These are phyloP conservation scores for Botia almorhae DNA, from an alignment of 2,797 vertebrate species.

Conservation along the genomic window DNA sequence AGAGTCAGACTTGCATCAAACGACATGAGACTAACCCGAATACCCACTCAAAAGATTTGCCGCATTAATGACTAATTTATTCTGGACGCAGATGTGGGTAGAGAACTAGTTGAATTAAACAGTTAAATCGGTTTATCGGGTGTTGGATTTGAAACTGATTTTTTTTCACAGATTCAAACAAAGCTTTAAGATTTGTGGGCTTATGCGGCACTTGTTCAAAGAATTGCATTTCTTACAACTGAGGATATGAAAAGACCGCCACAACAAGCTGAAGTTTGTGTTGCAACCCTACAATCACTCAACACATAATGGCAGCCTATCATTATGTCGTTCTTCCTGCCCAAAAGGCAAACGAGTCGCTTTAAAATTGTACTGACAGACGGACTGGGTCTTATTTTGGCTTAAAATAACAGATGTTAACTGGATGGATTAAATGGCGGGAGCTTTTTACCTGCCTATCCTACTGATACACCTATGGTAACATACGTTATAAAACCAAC, in stretches of 20 bases:
- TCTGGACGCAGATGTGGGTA: neutral
- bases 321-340: slow-evolving; percentile 8
- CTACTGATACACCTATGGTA: neutral
- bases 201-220: neutral
- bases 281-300: slow-evolving; percentile 34
- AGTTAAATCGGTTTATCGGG: neutral
- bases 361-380: slow-evolving; percentile 25
- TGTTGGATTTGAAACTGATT: too few species aligned
- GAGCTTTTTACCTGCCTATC: neutral
- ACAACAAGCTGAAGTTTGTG: neutral
- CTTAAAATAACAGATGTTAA: slow-evolving; percentile 10
- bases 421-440: neutral
- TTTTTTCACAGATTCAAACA: neutral
- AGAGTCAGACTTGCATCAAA: neutral
- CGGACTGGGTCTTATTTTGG: too few species aligned
- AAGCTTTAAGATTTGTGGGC: neutral
- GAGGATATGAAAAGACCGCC: neutral
- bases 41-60: neutral
- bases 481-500: neutral
- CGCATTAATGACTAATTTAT: neutral
- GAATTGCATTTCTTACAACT: neutral
- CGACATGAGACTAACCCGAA: neutral
- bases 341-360: neutral
- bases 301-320: slow-evolving; percentile 5
- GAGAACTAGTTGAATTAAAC: neutral